Conservation (phyloP, 2,797 vertebrate species). For the Ceryle rudis region DNA sequence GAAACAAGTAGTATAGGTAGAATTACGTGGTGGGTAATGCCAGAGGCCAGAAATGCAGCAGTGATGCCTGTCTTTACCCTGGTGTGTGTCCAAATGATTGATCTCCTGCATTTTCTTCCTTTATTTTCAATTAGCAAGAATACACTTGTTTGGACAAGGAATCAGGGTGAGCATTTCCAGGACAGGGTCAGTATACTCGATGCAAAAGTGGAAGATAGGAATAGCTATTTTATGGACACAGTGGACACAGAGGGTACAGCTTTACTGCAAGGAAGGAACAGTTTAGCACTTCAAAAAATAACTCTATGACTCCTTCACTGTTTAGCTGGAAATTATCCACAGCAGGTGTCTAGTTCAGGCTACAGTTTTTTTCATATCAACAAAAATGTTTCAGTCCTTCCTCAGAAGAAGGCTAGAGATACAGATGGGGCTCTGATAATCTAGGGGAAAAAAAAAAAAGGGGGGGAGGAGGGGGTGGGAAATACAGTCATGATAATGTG, state of each 20-base stretch:
- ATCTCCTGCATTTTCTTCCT: not conserved
- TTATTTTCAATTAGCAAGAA: not conserved
- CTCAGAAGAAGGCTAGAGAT: not conserved
- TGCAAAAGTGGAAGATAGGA: not conserved
- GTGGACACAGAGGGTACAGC: not conserved
- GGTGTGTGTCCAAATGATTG: not conserved
- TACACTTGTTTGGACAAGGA: not conserved
- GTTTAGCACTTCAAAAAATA: not conserved
- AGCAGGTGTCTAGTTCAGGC: not conserved
- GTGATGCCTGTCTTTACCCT: not conserved
- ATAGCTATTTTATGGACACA: not conserved
- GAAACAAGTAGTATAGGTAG: not conserved
- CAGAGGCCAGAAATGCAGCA: not conserved
- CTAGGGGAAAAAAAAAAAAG: accelerated
- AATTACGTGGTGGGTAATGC: not conserved
- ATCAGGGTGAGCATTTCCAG: not conserved
- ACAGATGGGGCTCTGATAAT: not conserved
- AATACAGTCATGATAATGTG: not conserved
- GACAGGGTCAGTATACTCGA: not conserved
- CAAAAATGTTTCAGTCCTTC: not conserved
- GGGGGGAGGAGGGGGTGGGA: not conserved
- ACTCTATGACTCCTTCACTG: not conserved
- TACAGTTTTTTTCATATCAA: not conserved
- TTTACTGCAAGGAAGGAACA: not conserved
- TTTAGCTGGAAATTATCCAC: not conserved